These are phyloP conservation scores for Hormaphis cornu DNA, from an alignment of 1,140 invertebrate species.

Conservation along the genomic window DNA sequence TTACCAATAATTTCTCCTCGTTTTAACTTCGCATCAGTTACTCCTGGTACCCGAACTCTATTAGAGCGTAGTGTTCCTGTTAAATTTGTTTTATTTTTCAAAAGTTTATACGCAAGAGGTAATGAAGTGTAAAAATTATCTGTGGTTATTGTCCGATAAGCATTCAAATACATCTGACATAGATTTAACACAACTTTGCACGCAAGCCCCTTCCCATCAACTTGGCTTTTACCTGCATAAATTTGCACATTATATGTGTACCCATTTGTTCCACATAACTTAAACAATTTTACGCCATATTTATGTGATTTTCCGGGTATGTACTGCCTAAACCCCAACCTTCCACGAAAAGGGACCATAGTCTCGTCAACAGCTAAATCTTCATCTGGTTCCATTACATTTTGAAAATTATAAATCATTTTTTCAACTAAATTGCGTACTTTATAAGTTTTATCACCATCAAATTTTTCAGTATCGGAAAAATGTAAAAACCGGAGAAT, in stretches of 20 bases:
- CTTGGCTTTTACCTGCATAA: conserved; percentile 37
- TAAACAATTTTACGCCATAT: conserved; percentile 42
- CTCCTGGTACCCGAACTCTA: conserved; percentile 39
- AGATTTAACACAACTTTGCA: conserved; percentile 37
- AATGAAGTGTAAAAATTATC: conserved; percentile 44
- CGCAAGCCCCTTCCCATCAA: conserved; percentile 31
- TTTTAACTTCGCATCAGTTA: conserved; percentile 40
- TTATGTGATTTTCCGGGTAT: conserved; percentile 40
- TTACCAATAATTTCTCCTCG: conserved; percentile 38
- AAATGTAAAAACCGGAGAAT: background rate
- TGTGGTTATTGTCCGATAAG: conserved; percentile 42
- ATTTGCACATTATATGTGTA: conserved; percentile 37
- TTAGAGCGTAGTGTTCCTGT: conserved; percentile 36
- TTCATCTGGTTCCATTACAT: conserved; percentile 34
- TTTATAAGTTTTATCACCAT: conserved; percentile 35
- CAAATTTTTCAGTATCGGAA: conserved; percentile 18
- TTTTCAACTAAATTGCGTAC: conserved; percentile 25
- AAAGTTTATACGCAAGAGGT: conserved; percentile 39
- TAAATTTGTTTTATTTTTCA: conserved; percentile 39
- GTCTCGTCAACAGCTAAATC: conserved; percentile 41
- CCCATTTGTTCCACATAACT: conserved; percentile 36
- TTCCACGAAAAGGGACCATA: conserved; percentile 40
- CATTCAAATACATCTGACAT: conserved; percentile 36
- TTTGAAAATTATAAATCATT: conserved; percentile 30
- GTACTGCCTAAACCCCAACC: conserved; percentile 41